These are phyloP conservation scores for Colaptes auratus DNA, from an alignment of 2,113 vertebrate genomes.

Conservation along the genomic window DNA sequence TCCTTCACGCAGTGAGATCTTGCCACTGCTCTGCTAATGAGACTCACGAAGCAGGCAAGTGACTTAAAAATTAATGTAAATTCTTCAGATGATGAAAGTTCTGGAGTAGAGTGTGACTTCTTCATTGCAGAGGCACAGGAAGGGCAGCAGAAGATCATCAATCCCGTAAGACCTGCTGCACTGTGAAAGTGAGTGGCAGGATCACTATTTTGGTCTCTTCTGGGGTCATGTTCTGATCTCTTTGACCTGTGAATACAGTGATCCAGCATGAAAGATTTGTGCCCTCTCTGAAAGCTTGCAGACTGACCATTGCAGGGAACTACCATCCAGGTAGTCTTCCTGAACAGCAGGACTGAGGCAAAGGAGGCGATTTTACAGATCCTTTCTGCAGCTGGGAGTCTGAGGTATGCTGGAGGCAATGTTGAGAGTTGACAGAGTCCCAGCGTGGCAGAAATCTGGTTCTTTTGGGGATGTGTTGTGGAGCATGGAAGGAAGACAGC, in stretches of 20 bases:
- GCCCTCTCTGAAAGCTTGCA: not conserved
- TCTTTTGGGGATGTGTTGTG: not conserved
- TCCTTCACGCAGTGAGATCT: not conserved
- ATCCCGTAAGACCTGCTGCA: not conserved
- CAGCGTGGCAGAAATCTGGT: not conserved
- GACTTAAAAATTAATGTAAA: not conserved
- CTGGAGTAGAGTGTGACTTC: not conserved
- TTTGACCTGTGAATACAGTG: not conserved
- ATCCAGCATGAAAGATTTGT: not conserved
- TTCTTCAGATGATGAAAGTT: not conserved
- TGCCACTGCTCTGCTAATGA: not conserved
- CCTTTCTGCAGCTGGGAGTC: not conserved
- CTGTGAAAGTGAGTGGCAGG: not conserved
- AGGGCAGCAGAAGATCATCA: not conserved
- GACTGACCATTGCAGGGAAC: not conserved
- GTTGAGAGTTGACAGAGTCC: not conserved
- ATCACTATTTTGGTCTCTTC: not conserved
- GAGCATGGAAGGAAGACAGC: rapidly evolving
- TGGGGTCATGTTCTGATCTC: not conserved
- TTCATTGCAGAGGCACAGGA: not conserved
- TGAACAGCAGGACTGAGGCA: not conserved
- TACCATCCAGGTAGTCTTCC: not conserved
- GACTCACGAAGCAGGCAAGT: not conserved
- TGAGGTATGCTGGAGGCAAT: not conserved
- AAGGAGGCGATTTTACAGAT: not conserved